A percentile compares a stretch with the other conserved stretches of the same genome.
These are phyloP conservation scores for Platyscapa corneri DNA, from an alignment of 1,140 invertebrate species.

Conservation along the genomic window DNA sequence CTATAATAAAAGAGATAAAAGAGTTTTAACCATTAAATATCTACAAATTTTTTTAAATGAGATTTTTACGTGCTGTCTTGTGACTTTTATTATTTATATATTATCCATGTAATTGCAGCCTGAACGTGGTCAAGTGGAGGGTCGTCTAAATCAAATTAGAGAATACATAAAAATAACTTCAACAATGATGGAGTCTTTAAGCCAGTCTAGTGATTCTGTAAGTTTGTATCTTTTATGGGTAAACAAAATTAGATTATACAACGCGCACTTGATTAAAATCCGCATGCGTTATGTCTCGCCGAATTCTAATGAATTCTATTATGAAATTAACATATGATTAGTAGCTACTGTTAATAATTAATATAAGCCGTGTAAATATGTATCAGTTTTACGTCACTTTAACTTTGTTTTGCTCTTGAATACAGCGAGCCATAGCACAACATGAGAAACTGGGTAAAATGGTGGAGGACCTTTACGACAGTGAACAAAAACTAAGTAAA, in stretches of 20 bases:
- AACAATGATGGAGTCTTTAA: conserved; percentile 78
- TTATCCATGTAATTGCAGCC: conserved; percentile 60
- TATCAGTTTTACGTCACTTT: conserved; percentile 23
- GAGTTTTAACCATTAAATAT: no score
- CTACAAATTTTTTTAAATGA: no score
- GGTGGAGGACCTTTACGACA: conserved; percentile 72
- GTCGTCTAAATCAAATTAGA: conserved; percentile 77
- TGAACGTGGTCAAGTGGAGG: conserved; percentile 76
- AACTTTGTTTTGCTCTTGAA: conserved; percentile 44
- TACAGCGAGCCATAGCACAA: conserved; percentile 67
- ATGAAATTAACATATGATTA: neutral
- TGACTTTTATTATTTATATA: neutral
- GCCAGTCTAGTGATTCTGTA: conserved; percentile 78
- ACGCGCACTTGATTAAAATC: neutral
- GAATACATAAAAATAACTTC: conserved; percentile 79
- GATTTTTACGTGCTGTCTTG: neutral
- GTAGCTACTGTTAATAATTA: no score
- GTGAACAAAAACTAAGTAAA: conserved; percentile 69
- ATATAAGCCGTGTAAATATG: no score
- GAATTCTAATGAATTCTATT: no score
- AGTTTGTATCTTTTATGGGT: conserved; percentile 54
- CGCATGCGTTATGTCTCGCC: no score
- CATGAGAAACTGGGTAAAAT: conserved; percentile 70
- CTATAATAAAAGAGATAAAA: no score
- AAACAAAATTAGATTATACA: neutral